phyloP scores from a whole-genome alignment of 2,888 invertebrate species.

The Busseola fusca region DNA sequence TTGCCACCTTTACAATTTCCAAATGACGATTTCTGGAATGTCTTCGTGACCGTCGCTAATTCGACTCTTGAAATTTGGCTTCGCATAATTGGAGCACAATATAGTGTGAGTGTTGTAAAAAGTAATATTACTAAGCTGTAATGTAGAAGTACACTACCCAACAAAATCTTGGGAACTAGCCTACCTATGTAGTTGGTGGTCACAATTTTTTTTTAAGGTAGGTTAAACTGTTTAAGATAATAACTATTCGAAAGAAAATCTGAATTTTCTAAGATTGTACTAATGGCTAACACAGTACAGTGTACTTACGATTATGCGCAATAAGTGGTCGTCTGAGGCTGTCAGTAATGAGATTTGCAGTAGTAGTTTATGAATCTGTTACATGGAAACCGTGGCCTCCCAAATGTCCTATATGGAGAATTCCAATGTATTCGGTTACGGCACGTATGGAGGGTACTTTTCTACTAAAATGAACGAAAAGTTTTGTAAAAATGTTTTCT shows the following conservation, averaged over 20 bases:
- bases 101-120: constrained; percentile 86
- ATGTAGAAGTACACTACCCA: background rate
- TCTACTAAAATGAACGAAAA: constrained; percentile 5
- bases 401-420: constrained; percentile 2
- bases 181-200: background rate
- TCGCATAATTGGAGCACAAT: constrained; percentile 90
- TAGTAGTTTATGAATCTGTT: background rate
- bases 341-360: background rate
- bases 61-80: constrained; percentile 91
- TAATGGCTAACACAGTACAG: background rate
- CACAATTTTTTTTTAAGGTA: background rate
- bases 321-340: background rate
- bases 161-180: background rate
- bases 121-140: background rate
- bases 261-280: background rate
- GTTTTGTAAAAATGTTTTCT: background rate
- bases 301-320: background rate
- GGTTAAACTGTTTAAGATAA: too few relatives aligned
- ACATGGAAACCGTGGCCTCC: background rate
- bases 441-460: background rate
- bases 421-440: constrained; percentile 1
- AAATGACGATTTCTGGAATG: constrained; percentile 88
- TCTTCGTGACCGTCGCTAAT: constrained; percentile 90
- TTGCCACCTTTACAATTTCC: constrained; percentile 84
- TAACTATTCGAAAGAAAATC: background rate